Base-by-base conservation (phyloP, 1,140 invertebrate species). In the Ostrea denselamellosa region DNA sequence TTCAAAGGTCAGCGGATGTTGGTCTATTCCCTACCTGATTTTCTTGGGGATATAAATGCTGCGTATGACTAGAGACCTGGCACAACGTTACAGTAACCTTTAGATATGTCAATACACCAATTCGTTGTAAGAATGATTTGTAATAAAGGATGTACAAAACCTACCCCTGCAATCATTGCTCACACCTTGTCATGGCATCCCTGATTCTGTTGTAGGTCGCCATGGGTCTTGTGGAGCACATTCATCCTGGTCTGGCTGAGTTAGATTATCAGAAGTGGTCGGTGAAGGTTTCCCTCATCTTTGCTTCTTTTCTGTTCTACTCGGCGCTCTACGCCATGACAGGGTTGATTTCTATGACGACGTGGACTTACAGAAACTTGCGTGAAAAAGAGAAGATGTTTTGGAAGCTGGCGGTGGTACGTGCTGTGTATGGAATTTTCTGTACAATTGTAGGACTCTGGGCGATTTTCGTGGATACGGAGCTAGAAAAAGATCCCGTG, bases 331-430 rank as follows among this genome's bases (percentile, higher is more conserved):
- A 91, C 68, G 0, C 90, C 0, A 0, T 89, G 3, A 93, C 91
- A 3, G 81, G 84, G 3, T 0, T 90, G 0, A 2, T 92, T 8
- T 88, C 89, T 14, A 87, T 87, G 10, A 9, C 68, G n/a, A 84
- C 88, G 10, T 54, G 85, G 10, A 90, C 91, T 2, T 93, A 93
- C 88, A 86, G 88, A 34, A 89, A 83, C 28, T 81, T 94, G n/a
- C 86, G 87, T n/a, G 86, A 71, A 19, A 94, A 94, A 89, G 93
- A 94, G 81, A 91, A 92, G 87, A 89, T 93, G 17, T 94, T 94
- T 86, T 93, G 93, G 92, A 90, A 93, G 77, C 85, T 94, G 52
- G 92, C 94, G 4, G 88, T 94, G 0, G 92, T 92, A 17, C 85
- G 94, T 19, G 93, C 89, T 0, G 86, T 91, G 9, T 94, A 91